A percentile compares a stretch with the other conserved stretches of the same genome.
Conservation (phyloP, 2,888 invertebrate species). For the Toxonevra muliebris region DNA sequence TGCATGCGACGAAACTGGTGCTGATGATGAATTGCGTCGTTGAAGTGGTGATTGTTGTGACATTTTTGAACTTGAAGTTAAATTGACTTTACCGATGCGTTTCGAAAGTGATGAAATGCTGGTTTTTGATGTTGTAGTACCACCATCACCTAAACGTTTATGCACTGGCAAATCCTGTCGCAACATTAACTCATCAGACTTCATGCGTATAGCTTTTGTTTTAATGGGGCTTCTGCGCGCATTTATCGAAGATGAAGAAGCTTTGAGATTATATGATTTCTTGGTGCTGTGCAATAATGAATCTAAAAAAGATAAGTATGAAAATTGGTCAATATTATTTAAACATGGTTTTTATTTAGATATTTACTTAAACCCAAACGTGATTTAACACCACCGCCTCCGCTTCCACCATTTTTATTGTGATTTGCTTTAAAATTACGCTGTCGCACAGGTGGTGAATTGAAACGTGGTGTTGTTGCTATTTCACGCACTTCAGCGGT, state of each 20-base stretch:
- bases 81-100: slow-evolving; percentile 48
- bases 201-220: slow-evolving; percentile 55
- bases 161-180: slow-evolving; percentile 56
- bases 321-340: too few species aligned
- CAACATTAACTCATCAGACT: slow-evolving; percentile 58
- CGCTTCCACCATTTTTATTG: slow-evolving; percentile 36
- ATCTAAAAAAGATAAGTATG: slow-evolving; percentile 39
- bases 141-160: slow-evolving; percentile 53
- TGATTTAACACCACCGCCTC: slow-evolving; percentile 48
- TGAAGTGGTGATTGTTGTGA: slow-evolving; percentile 16
- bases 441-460: slow-evolving; percentile 24
- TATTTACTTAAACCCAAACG: slow-evolving; percentile 50
- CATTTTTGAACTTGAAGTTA: slow-evolving; percentile 19
- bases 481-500: slow-evolving; percentile 65
- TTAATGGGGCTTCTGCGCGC: slow-evolving; percentile 50
- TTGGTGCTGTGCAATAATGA: slow-evolving; percentile 57
- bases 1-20: neutral
- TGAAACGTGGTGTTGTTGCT: slow-evolving; percentile 45
- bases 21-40: slow-evolving; percentile 25
- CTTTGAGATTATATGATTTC: slow-evolving; percentile 59
- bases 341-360: neutral
- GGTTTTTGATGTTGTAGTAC: neutral
- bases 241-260: slow-evolving; percentile 46
- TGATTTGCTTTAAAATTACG: slow-evolving; percentile 25
- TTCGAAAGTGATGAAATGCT: slow-evolving; percentile 43